Base-by-base conservation (phyloP, 2,888 invertebrate genomes). In the Tetheella fluctuosa region DNA sequence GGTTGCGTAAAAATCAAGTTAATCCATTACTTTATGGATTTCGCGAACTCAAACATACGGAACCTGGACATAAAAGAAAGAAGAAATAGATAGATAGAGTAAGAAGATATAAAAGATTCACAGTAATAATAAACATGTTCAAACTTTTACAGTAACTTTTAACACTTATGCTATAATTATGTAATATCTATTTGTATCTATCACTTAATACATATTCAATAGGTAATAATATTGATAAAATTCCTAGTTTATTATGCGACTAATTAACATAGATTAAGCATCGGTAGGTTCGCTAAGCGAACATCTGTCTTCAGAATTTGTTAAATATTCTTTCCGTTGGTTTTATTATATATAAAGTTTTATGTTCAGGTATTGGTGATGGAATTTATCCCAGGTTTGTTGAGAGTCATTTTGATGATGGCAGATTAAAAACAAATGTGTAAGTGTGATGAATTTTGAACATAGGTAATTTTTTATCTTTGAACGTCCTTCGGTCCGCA, bases 231-330 rank as follows among this genome's bases (percentile, higher is more conserved):
- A n/a, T 42, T 20, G 48, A 48, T 17, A 48, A 48, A 8, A 48
- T 4, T 3, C 10, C 10, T 10, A 20, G 39, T 39, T 39, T 48
- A 48, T 48, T 48, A 48, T 48, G 48, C 20, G 1, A 10, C 2
- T 20, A 8, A 48, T 48, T 48, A 10, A 10, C 48, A 48, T 48
- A 48, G 48, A 48, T 48, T 20, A 6, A 2, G 15, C 20, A 48
- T 48, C 17, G 15, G 15, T 48, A 2, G 34, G 13, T 20, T 48
- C 10, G n/a, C 5, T 48, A 10, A 10, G 48, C 10, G 6, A 48
- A 10, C 48, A 48, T 20, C 48, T 48, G 48, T 48, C 17, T 48
- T n/a, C 6, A 60, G 34, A 63, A 42, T 62, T 39, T 23, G 52
- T 53, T 58, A 52, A 42, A 39, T 57, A 57, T 58, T 48, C 34